Base-by-base conservation (phyloP, 2,797 vertebrate species). In the Microhierax caerulescens region DNA sequence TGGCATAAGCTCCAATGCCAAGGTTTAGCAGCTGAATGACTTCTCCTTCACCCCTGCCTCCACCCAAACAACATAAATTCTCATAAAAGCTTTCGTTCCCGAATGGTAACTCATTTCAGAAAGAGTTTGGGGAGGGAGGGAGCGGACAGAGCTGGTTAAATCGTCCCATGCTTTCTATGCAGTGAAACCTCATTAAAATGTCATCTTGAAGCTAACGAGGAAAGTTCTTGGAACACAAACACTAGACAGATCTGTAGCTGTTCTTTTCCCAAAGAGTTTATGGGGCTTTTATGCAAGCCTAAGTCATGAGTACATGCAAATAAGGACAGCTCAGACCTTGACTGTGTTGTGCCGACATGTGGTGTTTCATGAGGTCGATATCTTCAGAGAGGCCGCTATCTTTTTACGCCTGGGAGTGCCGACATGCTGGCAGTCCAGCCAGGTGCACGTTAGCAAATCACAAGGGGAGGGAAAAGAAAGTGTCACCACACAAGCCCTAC, bases 151-250 rank as follows among this genome's bases (percentile, higher is more conserved):
- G 65, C 54, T 60, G 73, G 28, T 78, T 94, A 89, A 94, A 65
- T 79, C 7, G 2, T 91, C 88, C 92, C 72, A 60, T 56, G 76
- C 81, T 93, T 92, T 94, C 94, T 94, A 61, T 76, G 92, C 94
- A 78, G 68, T 24, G 90, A 97, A 98, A 96, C 90, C 94, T 94
- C 93, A 96, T 96, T 96, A 94, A 97, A 95, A 96, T 87, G 75
- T 97, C 95, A 95, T 93, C 91, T 90, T 94, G 92, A 84, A 93
- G 90, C 93, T 94, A 97, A 97, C 59, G 7, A 90, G 97, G 97
- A 84, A 97, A 95, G 81, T 95, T 95, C 84, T 88, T 85, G 84
- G 82, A 96, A 95, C 95, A 97, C 68, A 92, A 94, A 88, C 93
- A 94, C 47, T 68, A 96, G 92, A 85, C 88, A 95, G 91, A 88